phyloP scores from a whole-genome alignment of 2,113 vertebrate genomes.

The Eurystomus gularis region DNA sequence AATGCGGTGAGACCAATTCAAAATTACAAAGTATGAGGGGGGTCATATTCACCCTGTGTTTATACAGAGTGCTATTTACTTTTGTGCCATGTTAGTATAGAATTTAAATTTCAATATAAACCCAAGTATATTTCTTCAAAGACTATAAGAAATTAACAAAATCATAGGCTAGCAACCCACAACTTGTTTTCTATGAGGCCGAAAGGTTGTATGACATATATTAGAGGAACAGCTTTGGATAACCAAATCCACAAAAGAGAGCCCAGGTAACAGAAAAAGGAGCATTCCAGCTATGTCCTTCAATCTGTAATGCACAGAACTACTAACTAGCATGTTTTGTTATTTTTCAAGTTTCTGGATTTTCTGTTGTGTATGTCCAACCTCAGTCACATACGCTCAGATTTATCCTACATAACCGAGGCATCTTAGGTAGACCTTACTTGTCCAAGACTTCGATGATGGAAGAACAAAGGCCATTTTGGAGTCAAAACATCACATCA shows the following conservation, averaged over 20 bases:
- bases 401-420: not conserved
- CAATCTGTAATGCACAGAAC: not conserved
- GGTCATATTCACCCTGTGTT: not conserved
- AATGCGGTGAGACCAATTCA: not conserved
- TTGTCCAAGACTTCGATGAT: not conserved
- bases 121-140: not conserved
- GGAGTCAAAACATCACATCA: not conserved
- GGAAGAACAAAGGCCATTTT: not conserved
- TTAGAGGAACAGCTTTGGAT: not conserved
- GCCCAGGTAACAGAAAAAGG: not conserved
- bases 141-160: not conserved
- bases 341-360: not conserved
- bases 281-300: not conserved
- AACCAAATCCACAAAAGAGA: not conserved
- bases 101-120: not conserved
- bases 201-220: not conserved
- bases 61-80: not conserved
- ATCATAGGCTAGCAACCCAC: not conserved
- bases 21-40: not conserved
- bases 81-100: not conserved
- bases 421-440: not conserved
- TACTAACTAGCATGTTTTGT: not conserved
- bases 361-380: not conserved
- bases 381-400: fast-evolving
- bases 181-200: not conserved